phyloP scores from a whole-genome alignment of 2,797 vertebrate genomes.

The Naso thynnoides region DNA sequence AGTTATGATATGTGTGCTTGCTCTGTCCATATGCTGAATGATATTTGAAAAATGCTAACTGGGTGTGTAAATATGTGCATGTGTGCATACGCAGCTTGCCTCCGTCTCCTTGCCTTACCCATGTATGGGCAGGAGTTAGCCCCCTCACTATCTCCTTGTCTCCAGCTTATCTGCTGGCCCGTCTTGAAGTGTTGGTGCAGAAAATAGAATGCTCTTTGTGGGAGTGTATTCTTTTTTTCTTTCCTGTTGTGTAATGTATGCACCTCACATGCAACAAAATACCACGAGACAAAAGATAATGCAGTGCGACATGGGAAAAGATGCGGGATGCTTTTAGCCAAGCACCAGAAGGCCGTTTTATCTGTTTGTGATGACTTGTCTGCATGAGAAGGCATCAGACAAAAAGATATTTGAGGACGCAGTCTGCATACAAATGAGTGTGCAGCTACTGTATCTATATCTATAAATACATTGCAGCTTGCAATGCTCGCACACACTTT shows the following conservation, averaged over 20 bases:
- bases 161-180: conserved; percentile 68
- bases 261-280: conserved; percentile 30
- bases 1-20: conserved; percentile 24
- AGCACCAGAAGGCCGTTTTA: conserved; percentile 26
- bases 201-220: conserved; percentile 64
- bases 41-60: conserved; percentile 65
- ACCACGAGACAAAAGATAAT: conserved; percentile 38
- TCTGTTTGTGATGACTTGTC: conserved; percentile 47
- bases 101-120: conserved; percentile 46
- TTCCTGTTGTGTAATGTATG: conserved; percentile 31
- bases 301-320: conserved; percentile 20
- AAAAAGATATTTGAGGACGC: conserved; percentile 33
- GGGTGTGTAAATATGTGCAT: conserved; percentile 48
- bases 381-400: conserved; percentile 34
- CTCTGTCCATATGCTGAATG: conserved; percentile 57
- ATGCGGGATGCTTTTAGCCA: conserved; percentile 51
- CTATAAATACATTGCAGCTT: conserved; percentile 48
- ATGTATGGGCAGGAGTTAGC: conserved; percentile 51
- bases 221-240: conserved; percentile 39
- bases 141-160: conserved; percentile 57
- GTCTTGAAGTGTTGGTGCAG: conserved; percentile 71
- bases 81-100: conserved; percentile 38
- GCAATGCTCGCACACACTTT: conserved; percentile 17
- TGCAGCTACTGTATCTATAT: conserved; percentile 50
- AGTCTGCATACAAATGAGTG: conserved; percentile 60